Evolutionary conservation across 30 jellyfish, hydroid and myxozoan species (phyloP), one percentile per base, ranked within the genome.

Genomic region (Aurelia coerulea): DNA sequence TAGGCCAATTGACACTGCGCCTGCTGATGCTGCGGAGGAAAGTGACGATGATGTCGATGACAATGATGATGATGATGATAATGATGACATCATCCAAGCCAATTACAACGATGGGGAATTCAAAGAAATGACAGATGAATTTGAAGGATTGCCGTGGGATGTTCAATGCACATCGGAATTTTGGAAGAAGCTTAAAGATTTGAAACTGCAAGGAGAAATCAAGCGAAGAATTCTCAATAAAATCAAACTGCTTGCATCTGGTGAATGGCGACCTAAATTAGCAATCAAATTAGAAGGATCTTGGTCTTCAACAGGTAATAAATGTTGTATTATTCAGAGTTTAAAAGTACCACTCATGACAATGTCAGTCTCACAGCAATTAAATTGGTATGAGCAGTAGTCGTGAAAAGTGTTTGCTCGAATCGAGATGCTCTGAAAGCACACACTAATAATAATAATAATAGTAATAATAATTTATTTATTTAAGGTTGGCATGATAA

Each of bases 131-230:
- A 29, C 33, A 16, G 87, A 60, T 35, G 88, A 62, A 23, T 78
- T 91, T 34, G 98, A 91, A 10, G 89, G 90, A 16, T 49, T 75
- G 88, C 90, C 94, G 13, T 91, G 98, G 98, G 98, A 91, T 32
- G 95, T 91, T 10, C 96, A 91, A 58, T 85, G 98, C 77, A 85
- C 96, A 14, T 63, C 88, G 19, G 89, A 85, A 63, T 93, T 91
- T 50, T 76, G 71, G 83, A 89, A 85, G 81, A 81, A 84, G 50
- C 84, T 91, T 59, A 85, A 74, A 68, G 82, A 84, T 59, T 68
- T 75, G 14, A 90, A 68, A 50, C 84, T 85, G 15, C 50, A 32
- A 5, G 88, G 46, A 3, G 19, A 17, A n/a, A 17, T 78, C 58
- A 85, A 80, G 72, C 42, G 41, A 68, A 85, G 63, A 86, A 70